Base-by-base conservation (phyloP, 2,113 vertebrate genomes). In the Parus major region DNA sequence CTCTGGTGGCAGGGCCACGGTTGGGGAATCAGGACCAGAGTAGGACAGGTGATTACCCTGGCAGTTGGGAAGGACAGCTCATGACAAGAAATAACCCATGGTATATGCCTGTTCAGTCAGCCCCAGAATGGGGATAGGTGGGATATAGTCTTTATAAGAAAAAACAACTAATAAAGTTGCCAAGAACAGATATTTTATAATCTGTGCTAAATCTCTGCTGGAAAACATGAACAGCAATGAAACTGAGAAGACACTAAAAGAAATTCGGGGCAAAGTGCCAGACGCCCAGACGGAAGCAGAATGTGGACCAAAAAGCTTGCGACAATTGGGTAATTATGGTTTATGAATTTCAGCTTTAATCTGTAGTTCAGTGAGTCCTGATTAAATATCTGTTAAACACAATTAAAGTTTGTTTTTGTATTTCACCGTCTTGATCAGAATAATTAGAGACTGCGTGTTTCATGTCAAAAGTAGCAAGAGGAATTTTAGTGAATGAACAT, bases 321-420 rank as follows among this genome's bases (percentile, higher is more conserved):
- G 98, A 98, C 98, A 98, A 98, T 98, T 98, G 98, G 98, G 97
- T 98, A 98, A 98, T 98, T 98, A 98, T 98, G 98, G 98, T 98
- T 98, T 98, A 98, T 98, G 98, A 98, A 98, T 98, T 98, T 98
- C 98, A 98, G 98, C 98, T 98, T 98, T 98, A 98, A 98, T 98
- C 98, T 98, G 98, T 98, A 98, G 98, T 98, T 98, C 98, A 98
- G 97, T 98, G 98, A 98, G 98, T 98, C 98, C 98, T 98, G 98
- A 98, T 98, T 98, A 98, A 98, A 98, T 98, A 98, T 98, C 98
- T 98, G 98, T 98, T 98, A 98, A 98, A 98, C 98, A 98, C 98
- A 98, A 98, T 98, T 98, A 98, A 98, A 98, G 98, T 98, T 98
- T 98, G 98, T 98, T 98, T 98, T 98, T 98, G 98, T 98, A 98